A percentile compares a stretch with the other conserved stretches of the same genome.
Conservation (phyloP, 2,113 vertebrate genomes). For the Pedetes capensis region DNA sequence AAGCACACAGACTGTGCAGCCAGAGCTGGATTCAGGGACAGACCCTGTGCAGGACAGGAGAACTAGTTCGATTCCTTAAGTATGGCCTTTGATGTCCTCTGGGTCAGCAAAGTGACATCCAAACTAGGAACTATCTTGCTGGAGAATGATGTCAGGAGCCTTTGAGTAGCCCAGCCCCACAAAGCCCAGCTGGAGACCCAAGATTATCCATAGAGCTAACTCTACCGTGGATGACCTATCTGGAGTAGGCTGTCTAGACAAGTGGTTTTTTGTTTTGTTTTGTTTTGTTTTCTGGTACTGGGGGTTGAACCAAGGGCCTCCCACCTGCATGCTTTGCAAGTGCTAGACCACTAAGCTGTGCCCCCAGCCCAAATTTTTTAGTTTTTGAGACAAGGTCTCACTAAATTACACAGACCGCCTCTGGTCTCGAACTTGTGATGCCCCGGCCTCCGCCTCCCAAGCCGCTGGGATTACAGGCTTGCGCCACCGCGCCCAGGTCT, state of each 20-base stretch:
- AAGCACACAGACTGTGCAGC: background rate
- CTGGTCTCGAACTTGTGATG: too few species aligned
- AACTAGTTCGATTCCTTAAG: background rate
- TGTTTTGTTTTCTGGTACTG: too few species aligned
- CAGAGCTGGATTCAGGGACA: background rate
- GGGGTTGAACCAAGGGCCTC: too few species aligned
- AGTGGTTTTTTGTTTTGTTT: rapidly evolving
- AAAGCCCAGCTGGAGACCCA: background rate
- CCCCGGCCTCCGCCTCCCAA: too few species aligned
- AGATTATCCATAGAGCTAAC: background rate
- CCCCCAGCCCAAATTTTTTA: too few species aligned
- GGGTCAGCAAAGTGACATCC: background rate
- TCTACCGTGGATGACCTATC: rapidly evolving
- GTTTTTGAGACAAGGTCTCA: too few species aligned
- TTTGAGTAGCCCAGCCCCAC: too few species aligned
- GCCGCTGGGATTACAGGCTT: too few species aligned
- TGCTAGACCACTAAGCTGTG: too few species aligned
- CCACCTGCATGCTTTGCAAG: too few species aligned
- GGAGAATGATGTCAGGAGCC: background rate
- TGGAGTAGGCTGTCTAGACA: background rate
- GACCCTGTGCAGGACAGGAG: background rate
- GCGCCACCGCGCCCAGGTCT: too few species aligned
- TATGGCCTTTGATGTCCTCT: background rate
- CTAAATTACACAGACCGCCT: too few species aligned
- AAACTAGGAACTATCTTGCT: background rate